A percentile compares a stretch with the other conserved stretches of the same genome.
Conservation (phyloP, 30 jellyfish, hydroid and myxozoan species). For the Aurelia sp. region DNA sequence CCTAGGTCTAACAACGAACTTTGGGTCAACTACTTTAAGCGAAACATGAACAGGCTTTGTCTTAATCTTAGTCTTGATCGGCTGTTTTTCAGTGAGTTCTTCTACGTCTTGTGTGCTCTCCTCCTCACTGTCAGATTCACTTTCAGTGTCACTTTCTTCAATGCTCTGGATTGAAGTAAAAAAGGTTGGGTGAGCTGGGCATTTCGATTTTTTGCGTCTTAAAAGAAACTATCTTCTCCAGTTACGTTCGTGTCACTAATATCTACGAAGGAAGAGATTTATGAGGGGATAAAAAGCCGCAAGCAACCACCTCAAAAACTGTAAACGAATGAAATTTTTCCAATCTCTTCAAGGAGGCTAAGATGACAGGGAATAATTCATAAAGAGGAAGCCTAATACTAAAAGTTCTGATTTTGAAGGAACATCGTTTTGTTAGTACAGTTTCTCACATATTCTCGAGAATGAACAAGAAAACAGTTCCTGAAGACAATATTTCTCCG, state of each 20-base stretch:
- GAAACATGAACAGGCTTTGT: constrained; percentile 35
- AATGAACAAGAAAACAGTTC: too few species aligned
- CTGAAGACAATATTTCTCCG: too few species aligned
- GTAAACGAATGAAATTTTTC: too few species aligned
- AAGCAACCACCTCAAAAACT: too few species aligned
- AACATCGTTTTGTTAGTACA: too few species aligned
- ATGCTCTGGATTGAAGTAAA: constrained; percentile 62
- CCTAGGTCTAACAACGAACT: constrained; percentile 67
- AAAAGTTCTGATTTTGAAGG: too few species aligned
- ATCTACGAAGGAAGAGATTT: constrained; percentile 67
- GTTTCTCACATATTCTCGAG: too few species aligned
- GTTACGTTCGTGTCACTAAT: constrained; percentile 59
- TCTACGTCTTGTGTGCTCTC: constrained; percentile 19
- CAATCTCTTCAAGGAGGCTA: too few species aligned
- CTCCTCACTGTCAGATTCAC: constrained; percentile 48
- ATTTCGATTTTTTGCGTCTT: constrained; percentile 9
- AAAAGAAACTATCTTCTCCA: constrained; percentile 28
- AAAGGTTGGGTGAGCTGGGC: constrained; percentile 43
- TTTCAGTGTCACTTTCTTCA: constrained; percentile 31
- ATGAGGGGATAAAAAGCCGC: too few species aligned
- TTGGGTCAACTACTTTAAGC: constrained; percentile 19
- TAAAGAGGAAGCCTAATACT: too few species aligned
- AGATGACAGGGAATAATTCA: too few species aligned
- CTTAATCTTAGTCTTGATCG: constrained; percentile 5
- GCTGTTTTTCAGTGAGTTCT: constrained; percentile 31